Conservation (phyloP, 2,888 invertebrate genomes). For the Tiphia femorata region DNA sequence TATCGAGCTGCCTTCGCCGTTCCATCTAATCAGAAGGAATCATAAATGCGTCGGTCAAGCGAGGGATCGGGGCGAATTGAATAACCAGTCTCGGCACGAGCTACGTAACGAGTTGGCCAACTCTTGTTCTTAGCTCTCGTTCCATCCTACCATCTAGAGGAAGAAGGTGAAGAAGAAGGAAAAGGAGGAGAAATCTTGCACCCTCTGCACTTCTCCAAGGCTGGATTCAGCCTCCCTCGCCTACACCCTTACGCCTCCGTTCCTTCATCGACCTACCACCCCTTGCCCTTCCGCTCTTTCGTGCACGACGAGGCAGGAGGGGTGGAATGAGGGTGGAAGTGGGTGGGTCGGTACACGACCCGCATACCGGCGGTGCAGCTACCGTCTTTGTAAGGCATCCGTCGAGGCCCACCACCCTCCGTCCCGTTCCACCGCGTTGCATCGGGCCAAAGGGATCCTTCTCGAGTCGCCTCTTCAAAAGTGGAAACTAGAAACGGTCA, state of each 20-base stretch:
- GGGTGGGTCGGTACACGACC: constrained; percentile 42
- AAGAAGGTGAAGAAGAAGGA: neutral
- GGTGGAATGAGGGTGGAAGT: no score
- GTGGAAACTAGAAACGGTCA: constrained; percentile 35
- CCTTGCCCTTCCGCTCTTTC: no score
- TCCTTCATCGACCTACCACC: neutral
- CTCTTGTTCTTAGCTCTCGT: constrained; percentile 36
- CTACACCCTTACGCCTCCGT: neutral
- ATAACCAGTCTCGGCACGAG: constrained; percentile 32
- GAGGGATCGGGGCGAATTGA: constrained; percentile 23
- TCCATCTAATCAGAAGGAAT: neutral
- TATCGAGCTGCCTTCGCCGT: neutral
- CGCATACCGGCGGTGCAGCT: constrained; percentile 42
- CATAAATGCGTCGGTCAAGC: constrained; percentile 12
- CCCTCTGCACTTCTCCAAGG: constrained; percentile 26
- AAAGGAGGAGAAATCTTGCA: constrained; percentile 23
- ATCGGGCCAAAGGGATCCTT: constrained; percentile 38
- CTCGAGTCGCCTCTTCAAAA: constrained; percentile 31
- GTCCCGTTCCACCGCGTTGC: constrained; percentile 30
- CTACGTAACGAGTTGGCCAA: constrained; percentile 42
- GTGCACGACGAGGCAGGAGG: no score
- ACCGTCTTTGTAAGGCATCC: constrained; percentile 30
- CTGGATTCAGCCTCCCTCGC: neutral
- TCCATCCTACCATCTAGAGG: constrained; percentile 10
- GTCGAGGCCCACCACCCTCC: constrained; percentile 21